These are phyloP conservation scores for Nannobrachium achirus DNA, from an alignment of 2,113 vertebrate species.

Conservation along the genomic window DNA sequence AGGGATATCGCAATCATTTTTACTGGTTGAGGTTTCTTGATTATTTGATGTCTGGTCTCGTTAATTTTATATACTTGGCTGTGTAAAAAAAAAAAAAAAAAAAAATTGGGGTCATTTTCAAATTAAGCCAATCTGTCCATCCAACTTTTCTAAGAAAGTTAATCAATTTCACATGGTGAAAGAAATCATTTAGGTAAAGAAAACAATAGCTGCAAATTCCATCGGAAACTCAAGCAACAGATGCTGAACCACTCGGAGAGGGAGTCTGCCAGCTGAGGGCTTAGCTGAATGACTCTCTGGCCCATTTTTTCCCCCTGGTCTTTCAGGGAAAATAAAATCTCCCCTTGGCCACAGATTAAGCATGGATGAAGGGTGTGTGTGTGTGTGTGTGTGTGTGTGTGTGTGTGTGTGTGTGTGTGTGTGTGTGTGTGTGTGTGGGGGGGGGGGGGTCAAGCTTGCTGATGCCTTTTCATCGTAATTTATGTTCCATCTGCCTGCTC, in stretches of 20 bases:
- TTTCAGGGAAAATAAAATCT: slow-evolving; percentile 80
- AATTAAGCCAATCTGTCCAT: slow-evolving; percentile 31
- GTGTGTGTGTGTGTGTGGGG: no score
- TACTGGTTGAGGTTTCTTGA: not conserved
- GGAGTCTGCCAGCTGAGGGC: slow-evolving; percentile 68
- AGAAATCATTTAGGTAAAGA: slow-evolving; percentile 58
- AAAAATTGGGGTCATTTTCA: slow-evolving; percentile 34
- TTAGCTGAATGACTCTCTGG: slow-evolving; percentile 73
- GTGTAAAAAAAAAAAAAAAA: not conserved
- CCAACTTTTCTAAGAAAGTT: slow-evolving; percentile 46
- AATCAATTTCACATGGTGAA: slow-evolving; percentile 68
- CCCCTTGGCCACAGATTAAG: slow-evolving; percentile 79
- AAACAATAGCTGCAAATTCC: slow-evolving; percentile 37
- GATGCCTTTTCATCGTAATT: slow-evolving; percentile 79
- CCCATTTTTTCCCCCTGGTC: slow-evolving; percentile 61
- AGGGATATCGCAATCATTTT: not conserved
- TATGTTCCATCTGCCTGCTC: slow-evolving; percentile 78
- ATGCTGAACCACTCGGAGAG: slow-evolving; percentile 73
- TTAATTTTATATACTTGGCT: slow-evolving; percentile 27
- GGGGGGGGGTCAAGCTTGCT: slow-evolving; percentile 63
- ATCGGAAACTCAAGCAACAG: slow-evolving; percentile 75
- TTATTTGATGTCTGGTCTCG: slow-evolving; percentile 1
- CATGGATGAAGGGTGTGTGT: slow-evolving; percentile 59
- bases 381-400: no score
- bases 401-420: no score